Conservation (phyloP, 2,888 invertebrate genomes). For the Ophioninae sp. region DNA sequence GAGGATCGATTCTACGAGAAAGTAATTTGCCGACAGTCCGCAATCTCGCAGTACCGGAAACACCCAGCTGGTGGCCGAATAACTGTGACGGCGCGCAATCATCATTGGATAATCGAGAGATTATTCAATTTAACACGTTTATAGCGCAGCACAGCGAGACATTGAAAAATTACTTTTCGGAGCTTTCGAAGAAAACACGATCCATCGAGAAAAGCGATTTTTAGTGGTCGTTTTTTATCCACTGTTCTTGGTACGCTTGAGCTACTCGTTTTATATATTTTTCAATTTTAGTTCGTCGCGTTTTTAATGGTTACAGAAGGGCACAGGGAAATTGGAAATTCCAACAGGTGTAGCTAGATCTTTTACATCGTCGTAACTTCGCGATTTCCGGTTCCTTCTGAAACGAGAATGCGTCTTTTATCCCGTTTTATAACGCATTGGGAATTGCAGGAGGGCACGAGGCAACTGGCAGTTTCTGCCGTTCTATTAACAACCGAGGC, state of each 20-base stretch:
- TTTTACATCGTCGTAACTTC: no score
- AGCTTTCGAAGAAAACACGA: not conserved
- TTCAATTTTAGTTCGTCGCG: no score
- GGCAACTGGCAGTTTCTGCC: no score
- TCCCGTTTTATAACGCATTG: no score
- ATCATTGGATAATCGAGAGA: slow-evolving; percentile 17
- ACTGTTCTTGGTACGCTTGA: not conserved
- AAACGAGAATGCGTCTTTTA: no score
- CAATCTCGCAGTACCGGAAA: slow-evolving; percentile 39
- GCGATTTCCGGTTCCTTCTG: no score
- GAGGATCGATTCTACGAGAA: slow-evolving; percentile 42
- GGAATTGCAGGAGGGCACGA: no score
- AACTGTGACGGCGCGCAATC: slow-evolving; percentile 15
- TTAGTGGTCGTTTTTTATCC: no score
- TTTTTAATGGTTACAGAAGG: no score
- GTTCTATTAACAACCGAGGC: no score
- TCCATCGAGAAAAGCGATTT: not conserved
- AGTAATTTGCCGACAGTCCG: slow-evolving; percentile 31
- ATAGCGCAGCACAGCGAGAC: not conserved
- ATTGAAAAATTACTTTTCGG: not conserved
- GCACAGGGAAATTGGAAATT: no score
- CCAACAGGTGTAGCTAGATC: no score
- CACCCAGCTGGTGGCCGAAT: slow-evolving; percentile 26
- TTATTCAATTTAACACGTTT: slow-evolving; percentile 12
- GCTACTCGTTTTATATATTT: not conserved